Evolutionary conservation across 2,888 invertebrate species (phyloP), one percentile per base, ranked within the genome.

Genomic region (Ochropleura leucogaster): DNA sequence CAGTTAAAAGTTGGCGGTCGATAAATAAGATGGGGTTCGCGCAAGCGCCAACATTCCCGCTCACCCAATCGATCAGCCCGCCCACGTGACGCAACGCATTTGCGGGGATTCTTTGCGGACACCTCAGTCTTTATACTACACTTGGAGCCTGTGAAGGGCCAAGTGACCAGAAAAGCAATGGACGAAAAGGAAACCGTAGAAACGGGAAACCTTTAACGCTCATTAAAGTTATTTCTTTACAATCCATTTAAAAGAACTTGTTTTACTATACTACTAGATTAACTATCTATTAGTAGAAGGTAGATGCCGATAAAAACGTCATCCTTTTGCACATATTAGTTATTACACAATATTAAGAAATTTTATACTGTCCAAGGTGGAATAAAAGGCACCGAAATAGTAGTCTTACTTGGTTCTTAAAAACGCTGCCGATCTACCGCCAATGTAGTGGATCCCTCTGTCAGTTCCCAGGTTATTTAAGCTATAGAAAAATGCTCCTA

Each of bases 71-170:
- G 96, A 96, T 95, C 94, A 91, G 93, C 90, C 94, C 95, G 93
- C 95, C 95, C 95, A 95, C 95, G 95, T 96, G 95, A 95, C 95
- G 94, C 96, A 95, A 94, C 94, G 95, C 94, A 95, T 94, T 95
- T 95, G 94, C 94, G 92, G 93, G 96, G 95, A 94, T 96, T 96
- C 96, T 93, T 94, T 93, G 94, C 94, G 91, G 91, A 91, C 90
- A 93, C 90, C 85, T 81, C 90, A 90, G 84, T 89, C 87, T 85
- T 88, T 88, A 88, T 83, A 89, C 82, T 89, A 85, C 77, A 85
- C 71, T 69, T 71, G 69, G 72, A 67, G 66, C 81, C 78, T 78
- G 77, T 76, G 71, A 77, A 81, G 77, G 67, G 72, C 46, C 46
- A 68, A 74, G 44, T 47, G 40, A 62, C 55, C 49, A 68, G 16